Percentiles rank a stretch among this genome's conserved stretches.
Evolutionary conservation across 2,113 vertebrate genomes (phyloP).

Genomic region (Lampris megalopsis): DNA sequence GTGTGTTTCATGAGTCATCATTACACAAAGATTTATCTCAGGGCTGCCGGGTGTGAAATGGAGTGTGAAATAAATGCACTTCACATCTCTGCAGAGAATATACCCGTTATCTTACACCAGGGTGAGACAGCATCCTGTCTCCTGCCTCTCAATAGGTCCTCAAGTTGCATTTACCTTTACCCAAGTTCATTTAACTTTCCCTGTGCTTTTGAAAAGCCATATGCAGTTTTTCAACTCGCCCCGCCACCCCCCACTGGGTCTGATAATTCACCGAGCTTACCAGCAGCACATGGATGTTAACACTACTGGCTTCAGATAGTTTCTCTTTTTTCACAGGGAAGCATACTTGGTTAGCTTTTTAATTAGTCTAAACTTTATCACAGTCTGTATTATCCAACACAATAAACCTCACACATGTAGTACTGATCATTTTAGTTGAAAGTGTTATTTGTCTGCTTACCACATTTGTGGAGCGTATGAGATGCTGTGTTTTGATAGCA

Average conservation of each 20-base stretch:
- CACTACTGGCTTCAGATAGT: neutral
- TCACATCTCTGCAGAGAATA: conserved; percentile 79
- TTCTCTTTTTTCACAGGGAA: neutral
- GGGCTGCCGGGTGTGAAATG: conserved; percentile 78
- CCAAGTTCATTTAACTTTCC: conserved; percentile 41
- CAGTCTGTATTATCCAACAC: too few relatives aligned
- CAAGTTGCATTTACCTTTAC: conserved; percentile 57
- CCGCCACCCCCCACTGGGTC: too few relatives aligned
- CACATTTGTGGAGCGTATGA: too few relatives aligned
- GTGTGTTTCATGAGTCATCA: conserved; percentile 69
- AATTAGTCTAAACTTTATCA: too few relatives aligned
- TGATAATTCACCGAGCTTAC: neutral
- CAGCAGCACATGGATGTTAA: neutral
- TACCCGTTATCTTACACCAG: conserved; percentile 70
- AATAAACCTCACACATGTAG: too few relatives aligned
- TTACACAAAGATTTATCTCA: conserved; percentile 60
- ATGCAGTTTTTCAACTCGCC: too few relatives aligned
- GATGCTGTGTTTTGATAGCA: too few relatives aligned
- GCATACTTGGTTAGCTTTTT: too few relatives aligned
- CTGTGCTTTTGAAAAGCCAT: neutral
- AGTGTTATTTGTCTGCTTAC: too few relatives aligned
- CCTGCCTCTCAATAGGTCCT: conserved; percentile 55
- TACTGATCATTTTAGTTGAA: too few relatives aligned
- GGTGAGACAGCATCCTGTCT: conserved; percentile 66
- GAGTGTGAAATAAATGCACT: conserved; percentile 84